Evolutionary conservation across 1,140 invertebrate genomes (phyloP).

Genomic region (Acromyrmex echinatior): DNA sequence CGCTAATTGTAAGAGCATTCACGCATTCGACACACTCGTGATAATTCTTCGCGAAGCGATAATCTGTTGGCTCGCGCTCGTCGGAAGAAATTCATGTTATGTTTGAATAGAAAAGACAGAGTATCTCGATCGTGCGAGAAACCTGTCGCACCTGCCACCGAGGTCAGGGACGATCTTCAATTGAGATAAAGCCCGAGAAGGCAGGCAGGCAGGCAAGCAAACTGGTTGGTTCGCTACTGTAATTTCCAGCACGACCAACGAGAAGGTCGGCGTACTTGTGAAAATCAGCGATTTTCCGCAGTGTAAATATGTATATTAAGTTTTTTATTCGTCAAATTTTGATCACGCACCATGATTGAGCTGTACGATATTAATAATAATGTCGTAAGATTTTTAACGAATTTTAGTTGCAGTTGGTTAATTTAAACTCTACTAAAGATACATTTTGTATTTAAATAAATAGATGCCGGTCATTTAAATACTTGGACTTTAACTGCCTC

Average conservation of each 20-base stretch:
- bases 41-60: background rate
- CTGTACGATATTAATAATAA: background rate
- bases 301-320: background rate
- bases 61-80: background rate
- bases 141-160: constrained; percentile 66
- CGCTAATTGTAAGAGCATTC: background rate
- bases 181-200: constrained; percentile 66
- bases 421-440: background rate
- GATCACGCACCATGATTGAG: background rate
- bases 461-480: background rate
- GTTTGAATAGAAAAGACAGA: constrained; percentile 51
- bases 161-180: constrained; percentile 73
- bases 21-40: background rate
- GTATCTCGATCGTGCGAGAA: constrained; percentile 63
- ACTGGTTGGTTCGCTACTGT: constrained; percentile 50
- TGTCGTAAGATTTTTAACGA: background rate
- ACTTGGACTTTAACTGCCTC: background rate
- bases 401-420: background rate
- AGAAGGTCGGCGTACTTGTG: constrained; percentile 57
- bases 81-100: constrained; percentile 45
- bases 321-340: background rate
- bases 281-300: constrained; percentile 32
- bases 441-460: background rate
- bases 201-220: constrained; percentile 48
- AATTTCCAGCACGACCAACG: constrained; percentile 51